Evolutionary conservation across 2,888 invertebrate species (phyloP), one percentile per base, ranked within the genome.

Genomic region (Tryphoninae sp.): DNA sequence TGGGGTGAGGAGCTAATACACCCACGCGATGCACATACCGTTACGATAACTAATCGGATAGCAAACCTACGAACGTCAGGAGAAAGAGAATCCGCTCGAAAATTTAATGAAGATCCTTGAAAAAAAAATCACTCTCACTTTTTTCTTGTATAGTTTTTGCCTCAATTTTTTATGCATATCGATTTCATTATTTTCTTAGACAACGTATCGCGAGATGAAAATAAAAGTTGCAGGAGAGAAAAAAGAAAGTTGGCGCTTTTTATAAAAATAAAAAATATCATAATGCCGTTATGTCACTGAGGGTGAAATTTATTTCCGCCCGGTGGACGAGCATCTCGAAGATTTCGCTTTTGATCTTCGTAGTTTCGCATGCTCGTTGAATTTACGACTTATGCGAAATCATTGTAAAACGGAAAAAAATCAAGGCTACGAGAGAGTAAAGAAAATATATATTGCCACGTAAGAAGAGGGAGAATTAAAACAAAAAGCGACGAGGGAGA

Each of bases 31-130:
- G 86, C 88, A 88, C 91, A 91, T 91, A 90, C 90, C 91, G 86
- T 90, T 86, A 88, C 89, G 90, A 91, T 91, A 91, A 91, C 91
- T 91, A 91, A 91, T 91, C 90, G 88, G 90, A 89, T 76, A 75
- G 83, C 59, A 71, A 71, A 71, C 49, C 77, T 74, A 62, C 77
- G 65, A 71, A 83, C 71, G 72, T 73, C 77, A 33, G 59, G 76
- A n/a, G 22, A 65, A 23, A 26, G 40, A 26, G 23, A 62, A 13
- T 33, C 13, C 16, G 8, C 55, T 55, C 55, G n/a, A 19, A 8
- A 2, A 19, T 55, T 55, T 55, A 9, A 16, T 3, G 22, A 8
- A 53, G 0, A 53, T 16, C 19, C n/a, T 49, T 49, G 49, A 49
- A 49, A 13, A 13, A 13, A 49, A 49, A 51, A 16, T 22, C 42